Base-by-base conservation (phyloP, 2,888 invertebrate genomes). In the Nomada fucata region DNA sequence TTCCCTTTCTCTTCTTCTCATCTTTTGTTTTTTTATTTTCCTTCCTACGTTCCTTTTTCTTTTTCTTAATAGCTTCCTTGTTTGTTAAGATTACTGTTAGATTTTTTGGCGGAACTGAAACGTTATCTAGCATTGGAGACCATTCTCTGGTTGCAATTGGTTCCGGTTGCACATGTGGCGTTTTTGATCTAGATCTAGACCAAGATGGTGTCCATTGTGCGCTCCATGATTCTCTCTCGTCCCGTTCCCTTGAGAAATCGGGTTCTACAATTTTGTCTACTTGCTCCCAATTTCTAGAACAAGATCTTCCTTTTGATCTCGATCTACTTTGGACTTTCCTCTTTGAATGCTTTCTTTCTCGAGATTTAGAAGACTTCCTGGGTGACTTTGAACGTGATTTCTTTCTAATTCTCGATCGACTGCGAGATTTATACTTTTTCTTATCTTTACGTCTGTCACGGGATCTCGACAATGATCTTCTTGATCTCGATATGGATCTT, bases 71-170 rank as follows among this genome's bases (percentile, higher is more conserved):
- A 83, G 92, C 94, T 60, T 95, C 94, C 91, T 95, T 95, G 86
- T 95, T 95, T 0, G 95, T 95, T 1, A 96, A 91, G 76, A 95
- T 95, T 1, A 95, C 96, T 0, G 95, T 95, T 78, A 95, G 90
- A 93, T 95, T 95, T 90, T 95, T 95, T 5, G 94, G 95, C 0
- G 94, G 93, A 10, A 94, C 93, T 13, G 91, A 90, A 0, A 94
- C 93, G 20, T 94, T 90, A 78, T 94, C 94, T 42, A 94, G 89
- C 1, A 94, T 92, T 20, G 96, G 96, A 23, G 96, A 96, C 96
- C 96, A 96, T 2, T 88, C 88, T 7, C 86, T 84, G 0, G 87
- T 53, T 1, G 88, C 75, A 9, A 91, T 79, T 2, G 85, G 88
- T 9, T 91, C 90, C 23, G 86, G 83, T 36, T 89, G 87, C 29